Base-by-base conservation (phyloP, 1,140 invertebrate genomes). In the Choristoneura fumiferana region DNA sequence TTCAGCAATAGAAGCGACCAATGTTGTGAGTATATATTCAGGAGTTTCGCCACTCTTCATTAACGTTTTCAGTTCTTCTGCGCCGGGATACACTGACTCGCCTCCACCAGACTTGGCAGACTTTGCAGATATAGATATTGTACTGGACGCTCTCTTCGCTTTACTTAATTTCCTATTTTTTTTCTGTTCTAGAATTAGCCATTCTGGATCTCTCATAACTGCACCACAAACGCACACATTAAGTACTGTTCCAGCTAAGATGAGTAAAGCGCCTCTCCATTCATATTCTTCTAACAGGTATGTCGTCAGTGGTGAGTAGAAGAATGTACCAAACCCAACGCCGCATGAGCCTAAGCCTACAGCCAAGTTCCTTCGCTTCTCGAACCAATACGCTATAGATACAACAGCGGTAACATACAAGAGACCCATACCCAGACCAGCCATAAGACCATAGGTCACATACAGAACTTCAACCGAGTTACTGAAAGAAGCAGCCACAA, bases 311-410 rank as follows among this genome's bases (percentile, higher is more conserved):
- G 96, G 96, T 0, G 96, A 94, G 82, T 97, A 96, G 9, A 97
- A 86, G 76, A 97, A 96, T 0, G 96, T 92, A 9, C 97, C 95
- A 55, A 96, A 93, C 4, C 95, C 95, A 12, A 96, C 96, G 22
- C 97, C 97, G 67, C 96, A 96, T 0, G 97, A 97, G 0, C 97
- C 95, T 14, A 99, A 92, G 1, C 98, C 97, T 4, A 97, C 98
- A 8, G 98, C 98, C 55, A 99, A 91, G 8, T 96, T 97, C 5
- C 97, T 91, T 69, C 94, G 95, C 71, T 96, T 96, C 67, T 99
- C 98, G 81, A 99, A 99, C 93, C 98, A 99, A 78, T 96, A 98
- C 2, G 97, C 97, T 53, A 99, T 98, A 35, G 93, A 94, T 0
- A 99, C 97, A 0, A 97, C 96, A 1, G 95, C 95, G 4, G 97